Percentiles rank a stretch among this genome's conserved stretches.
Conservation (phyloP, 2,113 vertebrate species). For the Lasiurus cinereus region DNA sequence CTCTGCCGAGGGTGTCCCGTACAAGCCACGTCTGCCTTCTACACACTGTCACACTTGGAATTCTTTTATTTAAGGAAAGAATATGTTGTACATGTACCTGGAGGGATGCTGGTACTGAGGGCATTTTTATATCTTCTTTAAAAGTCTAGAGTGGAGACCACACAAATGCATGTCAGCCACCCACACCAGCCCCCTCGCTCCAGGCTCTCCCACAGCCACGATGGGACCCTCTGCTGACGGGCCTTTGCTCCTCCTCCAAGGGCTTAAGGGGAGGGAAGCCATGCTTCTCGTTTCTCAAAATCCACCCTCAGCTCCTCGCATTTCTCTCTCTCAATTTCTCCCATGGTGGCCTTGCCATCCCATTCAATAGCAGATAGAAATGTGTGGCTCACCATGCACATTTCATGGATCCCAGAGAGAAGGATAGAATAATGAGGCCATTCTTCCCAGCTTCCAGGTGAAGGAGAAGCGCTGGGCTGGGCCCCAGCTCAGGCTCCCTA, state of each 20-base stretch:
- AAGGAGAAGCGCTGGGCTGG: neutral
- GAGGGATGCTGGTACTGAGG: neutral
- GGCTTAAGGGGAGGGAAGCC: neutral
- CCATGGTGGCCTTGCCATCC: neutral
- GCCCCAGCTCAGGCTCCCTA: too few species aligned
- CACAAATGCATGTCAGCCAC: too few species aligned
- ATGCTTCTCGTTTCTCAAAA: neutral
- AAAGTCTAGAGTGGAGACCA: neutral
- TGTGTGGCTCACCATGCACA: neutral
- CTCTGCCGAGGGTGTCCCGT: neutral
- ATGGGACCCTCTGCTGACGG: too few species aligned
- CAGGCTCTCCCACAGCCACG: too few species aligned
- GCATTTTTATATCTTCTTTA: neutral
- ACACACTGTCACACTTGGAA: neutral
- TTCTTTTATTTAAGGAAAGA: conserved; percentile 32
- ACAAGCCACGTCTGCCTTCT: neutral
- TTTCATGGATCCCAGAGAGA: neutral
- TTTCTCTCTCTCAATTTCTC: neutral
- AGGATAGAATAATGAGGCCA: neutral
- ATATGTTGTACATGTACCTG: neutral
- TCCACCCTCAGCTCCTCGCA: neutral
- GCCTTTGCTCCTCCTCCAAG: neutral
- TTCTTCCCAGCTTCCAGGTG: neutral
- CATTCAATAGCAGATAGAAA: neutral
- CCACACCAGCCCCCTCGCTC: too few species aligned